phyloP scores from a whole-genome alignment of 2,797 vertebrate species.

The Microctenopoma steveboyesi region DNA sequence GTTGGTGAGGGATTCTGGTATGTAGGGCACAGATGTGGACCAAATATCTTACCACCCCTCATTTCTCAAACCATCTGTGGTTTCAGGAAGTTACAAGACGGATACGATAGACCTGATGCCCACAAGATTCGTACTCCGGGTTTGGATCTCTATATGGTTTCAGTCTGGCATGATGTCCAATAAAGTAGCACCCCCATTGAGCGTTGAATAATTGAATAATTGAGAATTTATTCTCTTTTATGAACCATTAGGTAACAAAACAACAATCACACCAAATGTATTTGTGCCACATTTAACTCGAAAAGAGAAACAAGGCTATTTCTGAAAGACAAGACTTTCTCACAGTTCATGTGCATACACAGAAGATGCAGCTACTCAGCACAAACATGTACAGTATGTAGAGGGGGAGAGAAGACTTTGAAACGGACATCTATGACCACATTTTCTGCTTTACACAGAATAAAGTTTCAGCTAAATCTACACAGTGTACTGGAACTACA shows the following conservation, averaged over 20 bases:
- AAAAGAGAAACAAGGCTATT: constrained; percentile 57
- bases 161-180: constrained; percentile 13
- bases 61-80: constrained; percentile 23
- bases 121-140: background rate
- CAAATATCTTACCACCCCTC: constrained; percentile 32
- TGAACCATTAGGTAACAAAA: constrained; percentile 58
- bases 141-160: constrained; percentile 9
- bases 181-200: constrained; percentile 37
- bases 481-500: too few relatives aligned
- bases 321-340: constrained; percentile 50
- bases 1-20: constrained; percentile 25
- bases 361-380: constrained; percentile 1
- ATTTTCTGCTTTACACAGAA: background rate
- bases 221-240: constrained; percentile 51
- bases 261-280: constrained; percentile 49
- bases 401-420: background rate
- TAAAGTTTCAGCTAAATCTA: too few relatives aligned
- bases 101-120: constrained; percentile 26
- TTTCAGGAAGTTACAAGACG: constrained; percentile 45
- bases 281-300: constrained; percentile 44
- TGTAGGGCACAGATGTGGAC: constrained; percentile 53
- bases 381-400: background rate
- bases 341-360: constrained; percentile 16
- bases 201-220: constrained; percentile 53
- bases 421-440: background rate